Conservation (phyloP, 2,113 vertebrate genomes). For the Oreochromis aureus region DNA sequence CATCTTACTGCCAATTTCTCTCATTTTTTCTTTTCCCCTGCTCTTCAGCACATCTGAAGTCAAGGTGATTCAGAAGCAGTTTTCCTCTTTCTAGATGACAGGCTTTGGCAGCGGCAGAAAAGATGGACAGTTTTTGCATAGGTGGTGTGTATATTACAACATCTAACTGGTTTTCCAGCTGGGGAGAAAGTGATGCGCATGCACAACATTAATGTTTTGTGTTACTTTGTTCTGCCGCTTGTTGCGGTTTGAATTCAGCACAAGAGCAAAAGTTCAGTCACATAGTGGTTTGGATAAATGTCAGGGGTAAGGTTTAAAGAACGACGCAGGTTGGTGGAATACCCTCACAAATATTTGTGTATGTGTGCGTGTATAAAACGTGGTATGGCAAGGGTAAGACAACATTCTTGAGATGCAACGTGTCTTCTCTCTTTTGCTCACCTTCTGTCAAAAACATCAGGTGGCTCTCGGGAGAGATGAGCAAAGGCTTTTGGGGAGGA, state of each 20-base stretch:
- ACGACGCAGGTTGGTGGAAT: background rate
- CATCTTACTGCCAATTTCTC: background rate
- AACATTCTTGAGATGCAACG: slow-evolving; percentile 48
- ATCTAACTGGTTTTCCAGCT: slow-evolving; percentile 15
- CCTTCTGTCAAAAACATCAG: slow-evolving; percentile 66
- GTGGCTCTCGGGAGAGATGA: slow-evolving; percentile 51
- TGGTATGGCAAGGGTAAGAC: slow-evolving; percentile 29
- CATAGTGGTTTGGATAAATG: slow-evolving; percentile 11
- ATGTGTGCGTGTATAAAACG: background rate
- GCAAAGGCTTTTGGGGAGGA: slow-evolving; percentile 29
- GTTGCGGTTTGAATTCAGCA: slow-evolving; percentile 20
- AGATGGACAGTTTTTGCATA: background rate
- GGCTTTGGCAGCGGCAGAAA: background rate
- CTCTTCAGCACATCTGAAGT: background rate
- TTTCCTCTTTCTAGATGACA: background rate
- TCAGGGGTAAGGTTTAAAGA: slow-evolving; percentile 3
- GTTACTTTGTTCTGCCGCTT: slow-evolving; percentile 1
- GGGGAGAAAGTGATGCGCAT: background rate
- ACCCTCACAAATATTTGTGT: background rate
- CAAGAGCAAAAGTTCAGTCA: slow-evolving; percentile 13
- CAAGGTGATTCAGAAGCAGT: background rate
- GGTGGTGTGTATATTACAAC: background rate
- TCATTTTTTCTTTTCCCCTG: background rate
- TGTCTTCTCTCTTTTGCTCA: slow-evolving; percentile 41
- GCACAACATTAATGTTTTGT: background rate